A percentile compares a stretch with the other conserved stretches of the same genome.
Conservation (phyloP, 2,113 vertebrate species). For the Callionymus lyra region DNA sequence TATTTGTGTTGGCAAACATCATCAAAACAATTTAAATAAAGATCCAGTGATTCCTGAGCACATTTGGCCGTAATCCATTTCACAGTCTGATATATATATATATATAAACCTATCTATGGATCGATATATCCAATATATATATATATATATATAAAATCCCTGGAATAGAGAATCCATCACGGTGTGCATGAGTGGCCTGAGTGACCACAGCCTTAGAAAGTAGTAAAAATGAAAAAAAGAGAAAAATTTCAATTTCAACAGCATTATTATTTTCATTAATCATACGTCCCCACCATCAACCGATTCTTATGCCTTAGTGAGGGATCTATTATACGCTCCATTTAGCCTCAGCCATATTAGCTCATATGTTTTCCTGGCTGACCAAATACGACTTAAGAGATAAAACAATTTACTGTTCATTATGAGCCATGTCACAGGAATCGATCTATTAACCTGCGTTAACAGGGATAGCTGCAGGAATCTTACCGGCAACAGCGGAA, state of each 20-base stretch:
- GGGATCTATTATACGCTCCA: slow-evolving; percentile 99
- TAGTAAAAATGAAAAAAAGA: slow-evolving; percentile 70
- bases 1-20: too few species aligned
- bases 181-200: slow-evolving; percentile 69
- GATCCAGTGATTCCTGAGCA: too few species aligned
- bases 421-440: slow-evolving; percentile 99
- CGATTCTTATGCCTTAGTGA: slow-evolving; percentile 94
- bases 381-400: slow-evolving; percentile 99
- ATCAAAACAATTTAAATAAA: too few species aligned
- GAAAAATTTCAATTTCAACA: slow-evolving; percentile 98
- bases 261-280: slow-evolving; percentile 99
- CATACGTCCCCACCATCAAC: slow-evolving; percentile 87
- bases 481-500: slow-evolving; percentile 58
- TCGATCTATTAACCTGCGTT: slow-evolving; percentile 99
- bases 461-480: slow-evolving; percentile 90
- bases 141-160: too few species aligned
- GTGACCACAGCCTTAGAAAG: slow-evolving; percentile 69
- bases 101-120: too few species aligned
- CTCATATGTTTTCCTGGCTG: slow-evolving; percentile 99
- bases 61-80: too few species aligned
- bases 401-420: slow-evolving; percentile 99
- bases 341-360: slow-evolving; percentile 98
- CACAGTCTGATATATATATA: too few species aligned
- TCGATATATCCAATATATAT: too few species aligned
- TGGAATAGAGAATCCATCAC: slow-evolving; percentile 82